Conservation (phyloP, 1,140 invertebrate species). For the Neodiprion virginianus region DNA sequence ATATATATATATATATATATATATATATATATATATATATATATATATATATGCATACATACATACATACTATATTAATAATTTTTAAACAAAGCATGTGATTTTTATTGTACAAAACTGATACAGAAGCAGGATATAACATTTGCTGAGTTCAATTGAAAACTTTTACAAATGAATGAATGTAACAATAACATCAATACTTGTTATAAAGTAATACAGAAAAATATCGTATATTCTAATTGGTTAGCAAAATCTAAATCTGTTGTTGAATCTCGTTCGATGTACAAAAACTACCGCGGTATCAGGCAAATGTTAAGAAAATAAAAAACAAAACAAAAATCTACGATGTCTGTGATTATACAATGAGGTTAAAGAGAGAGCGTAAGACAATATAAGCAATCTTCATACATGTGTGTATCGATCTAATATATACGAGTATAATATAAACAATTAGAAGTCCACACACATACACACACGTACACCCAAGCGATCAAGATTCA, state of each 20-base stretch:
- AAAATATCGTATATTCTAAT: background rate
- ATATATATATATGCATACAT: background rate
- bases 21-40: background rate
- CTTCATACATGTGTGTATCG: background rate
- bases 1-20: constrained; percentile 9
- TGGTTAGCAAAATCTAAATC: no score
- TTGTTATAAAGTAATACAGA: background rate
- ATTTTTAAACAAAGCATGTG: background rate
- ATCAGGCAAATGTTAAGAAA: background rate
- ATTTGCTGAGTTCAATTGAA: no score
- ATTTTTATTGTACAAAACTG: no score
- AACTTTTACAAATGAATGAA: no score
- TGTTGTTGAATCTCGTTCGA: background rate
- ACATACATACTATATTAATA: background rate
- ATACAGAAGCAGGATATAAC: no score
- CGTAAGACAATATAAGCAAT: background rate
- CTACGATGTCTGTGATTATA: background rate
- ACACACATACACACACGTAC: no score
- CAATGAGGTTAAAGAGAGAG: background rate
- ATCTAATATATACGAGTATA: background rate
- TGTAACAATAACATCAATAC: no score
- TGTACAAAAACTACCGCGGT: background rate
- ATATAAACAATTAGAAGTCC: background rate
- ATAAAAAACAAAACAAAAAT: background rate
- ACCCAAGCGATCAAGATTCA: no score